Base-by-base conservation (phyloP, 1,140 invertebrate genomes). In the Drosophila aff. region DNA sequence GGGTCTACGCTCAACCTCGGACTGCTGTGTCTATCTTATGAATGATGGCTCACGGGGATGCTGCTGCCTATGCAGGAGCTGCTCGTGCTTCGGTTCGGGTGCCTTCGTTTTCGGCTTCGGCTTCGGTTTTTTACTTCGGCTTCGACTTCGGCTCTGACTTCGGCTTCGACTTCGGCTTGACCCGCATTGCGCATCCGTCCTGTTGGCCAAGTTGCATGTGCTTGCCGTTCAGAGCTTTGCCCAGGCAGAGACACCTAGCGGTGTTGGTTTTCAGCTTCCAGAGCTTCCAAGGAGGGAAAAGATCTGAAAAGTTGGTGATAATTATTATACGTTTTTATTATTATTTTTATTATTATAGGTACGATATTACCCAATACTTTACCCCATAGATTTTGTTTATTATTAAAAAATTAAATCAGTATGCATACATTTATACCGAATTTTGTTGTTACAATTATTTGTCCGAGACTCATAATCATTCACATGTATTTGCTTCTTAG, bases 21-120 rank as follows among this genome's bases (percentile, higher is more conserved):
- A 66, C 63, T 66, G 58, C 63, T 65, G 65, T 68, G 36, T 68
- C 66, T 68, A 68, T 47, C 62, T 50, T 67, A 67, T 66, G 63
- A 68, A 68, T 68, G 28, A 50, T 50, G 49, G 21, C 46, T 52
- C 16, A 68, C 60, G n/a, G 66, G 36, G 44, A 68, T 68, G 53
- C 53, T 57, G 53, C 16, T 28, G 63, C 63, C n/a, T 13, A 31
- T 52, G 64, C 66, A 67, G 44, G 26, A 68, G 8, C 36, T 16
- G 16, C 46, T 68, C 36, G 53, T 23, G 36, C 21, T 9, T 3
- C 13, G 9, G 1, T 11, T 55, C 62, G 66, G 44, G 11, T 67
- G 46, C 31, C 44, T 50, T 68, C 66, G 44, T 68, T 67, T 18
- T 68, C 26, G 18, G 6, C 7, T 13, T 53, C 18, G n/a, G 1